These are phyloP conservation scores for Lophius piscatorius DNA, from an alignment of 2,113 vertebrate species.

Conservation along the genomic window DNA sequence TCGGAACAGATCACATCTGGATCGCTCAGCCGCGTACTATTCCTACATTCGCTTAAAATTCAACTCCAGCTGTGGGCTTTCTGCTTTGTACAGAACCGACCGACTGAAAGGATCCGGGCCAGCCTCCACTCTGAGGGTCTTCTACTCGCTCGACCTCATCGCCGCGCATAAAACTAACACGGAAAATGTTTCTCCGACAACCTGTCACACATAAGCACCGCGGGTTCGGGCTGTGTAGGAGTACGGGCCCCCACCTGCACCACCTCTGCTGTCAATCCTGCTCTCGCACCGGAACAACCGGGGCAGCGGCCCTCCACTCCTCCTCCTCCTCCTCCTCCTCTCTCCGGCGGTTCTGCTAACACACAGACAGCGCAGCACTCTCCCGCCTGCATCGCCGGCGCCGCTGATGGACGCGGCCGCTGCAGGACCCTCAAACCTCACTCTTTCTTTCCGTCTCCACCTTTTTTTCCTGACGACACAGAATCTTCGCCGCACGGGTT, in stretches of 20 bases:
- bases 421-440: constrained; percentile 57
- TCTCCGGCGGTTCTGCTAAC: constrained; percentile 16
- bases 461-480: constrained; percentile 20
- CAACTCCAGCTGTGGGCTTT: constrained; percentile 35
- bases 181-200: constrained; percentile 57
- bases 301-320: constrained; percentile 55
- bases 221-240: constrained; percentile 29
- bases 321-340: no score
- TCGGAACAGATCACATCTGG: constrained; percentile 6
- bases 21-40: neutral
- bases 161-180: constrained; percentile 51
- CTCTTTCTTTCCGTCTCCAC: constrained; percentile 45
- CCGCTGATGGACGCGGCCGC: constrained; percentile 55
- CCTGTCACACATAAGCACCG: constrained; percentile 61
- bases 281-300: constrained; percentile 58
- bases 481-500: constrained; percentile 39
- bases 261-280: constrained; percentile 63
- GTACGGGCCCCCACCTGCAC: constrained; percentile 49
- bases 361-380: constrained; percentile 43
- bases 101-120: constrained; percentile 38
- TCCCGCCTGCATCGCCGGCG: constrained; percentile 37
- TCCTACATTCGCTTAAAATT: constrained; percentile 18
- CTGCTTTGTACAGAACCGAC: no score
- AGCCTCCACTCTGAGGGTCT: constrained; percentile 20
- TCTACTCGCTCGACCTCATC: constrained; percentile 60